Conservation (phyloP, 35 echinoderm and acorn worm species). For the Heliocidaris erythrogramma region DNA sequence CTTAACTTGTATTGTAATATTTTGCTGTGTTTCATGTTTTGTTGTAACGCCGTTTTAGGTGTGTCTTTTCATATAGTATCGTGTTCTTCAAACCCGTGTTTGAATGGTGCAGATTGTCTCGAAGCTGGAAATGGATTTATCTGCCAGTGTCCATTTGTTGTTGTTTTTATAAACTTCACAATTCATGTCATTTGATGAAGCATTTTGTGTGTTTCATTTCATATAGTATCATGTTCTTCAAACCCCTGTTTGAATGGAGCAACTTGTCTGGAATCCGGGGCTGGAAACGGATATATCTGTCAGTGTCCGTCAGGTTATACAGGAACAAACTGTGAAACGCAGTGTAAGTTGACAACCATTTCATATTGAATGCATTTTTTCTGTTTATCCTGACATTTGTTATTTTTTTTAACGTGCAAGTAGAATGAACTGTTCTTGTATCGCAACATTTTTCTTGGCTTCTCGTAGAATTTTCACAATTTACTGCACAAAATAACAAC, state of each 20-base stretch:
- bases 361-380: background rate
- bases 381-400: background rate
- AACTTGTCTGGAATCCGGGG: background rate
- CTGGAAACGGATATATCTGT: background rate
- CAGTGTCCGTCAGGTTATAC: background rate
- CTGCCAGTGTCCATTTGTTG: background rate
- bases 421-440: too few relatives aligned
- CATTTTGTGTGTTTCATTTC: background rate
- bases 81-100: constrained; percentile 17
- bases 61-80: background rate
- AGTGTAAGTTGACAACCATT: background rate
- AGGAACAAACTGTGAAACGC: background rate
- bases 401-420: background rate
- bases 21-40: background rate
- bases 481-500: too few relatives aligned
- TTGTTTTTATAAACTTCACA: too few relatives aligned
- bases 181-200: too few relatives aligned
- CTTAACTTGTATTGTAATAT: too few relatives aligned
- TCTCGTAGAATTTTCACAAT: too few relatives aligned
- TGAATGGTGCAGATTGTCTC: background rate
- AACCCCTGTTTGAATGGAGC: constrained; percentile 6
- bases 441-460: too few relatives aligned
- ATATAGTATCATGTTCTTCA: background rate
- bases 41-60: background rate
- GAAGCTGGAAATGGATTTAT: constrained; percentile 2